Conservation (phyloP, 1,140 invertebrate species). For the Monomorium pharaonis region DNA sequence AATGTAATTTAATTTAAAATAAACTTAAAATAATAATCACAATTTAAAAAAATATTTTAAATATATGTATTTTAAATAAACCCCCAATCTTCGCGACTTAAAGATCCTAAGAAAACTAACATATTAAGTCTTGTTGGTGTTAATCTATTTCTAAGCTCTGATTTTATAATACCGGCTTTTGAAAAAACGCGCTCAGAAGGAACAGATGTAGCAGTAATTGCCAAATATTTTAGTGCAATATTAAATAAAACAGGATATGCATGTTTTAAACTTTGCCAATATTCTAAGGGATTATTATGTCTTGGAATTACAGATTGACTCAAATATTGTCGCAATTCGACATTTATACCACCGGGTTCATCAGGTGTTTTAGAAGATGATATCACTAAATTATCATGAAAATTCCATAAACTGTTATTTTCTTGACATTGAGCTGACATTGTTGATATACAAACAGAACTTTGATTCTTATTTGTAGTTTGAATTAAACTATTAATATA, state of each 20-base stretch:
- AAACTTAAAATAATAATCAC: too few relatives aligned
- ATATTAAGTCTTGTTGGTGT: neutral
- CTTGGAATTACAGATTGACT: neutral
- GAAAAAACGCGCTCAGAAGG: neutral
- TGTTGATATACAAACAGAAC: too few relatives aligned
- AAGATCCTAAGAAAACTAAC: neutral
- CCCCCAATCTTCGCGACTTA: neutral
- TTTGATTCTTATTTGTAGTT: neutral
- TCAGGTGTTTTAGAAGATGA: neutral
- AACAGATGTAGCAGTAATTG: neutral
- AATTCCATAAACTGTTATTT: neutral
- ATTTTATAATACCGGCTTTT: neutral
- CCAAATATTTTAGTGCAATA: neutral
- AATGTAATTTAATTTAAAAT: too few relatives aligned
- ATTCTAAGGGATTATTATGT: neutral
- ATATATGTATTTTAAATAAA: neutral
- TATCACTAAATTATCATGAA: neutral
- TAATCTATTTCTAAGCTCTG: neutral
- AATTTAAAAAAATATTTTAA: too few relatives aligned
- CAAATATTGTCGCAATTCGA: constrained; percentile 20
- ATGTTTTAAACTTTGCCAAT: constrained; percentile 4
- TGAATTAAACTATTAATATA: neutral
- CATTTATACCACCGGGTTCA: neutral
- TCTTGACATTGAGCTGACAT: too few relatives aligned
- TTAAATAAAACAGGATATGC: neutral